A percentile compares a stretch with the other conserved stretches of the same genome.
These are phyloP conservation scores for Eupeodes latifasciatus DNA, from an alignment of 2,888 invertebrate genomes.

Conservation along the genomic window DNA sequence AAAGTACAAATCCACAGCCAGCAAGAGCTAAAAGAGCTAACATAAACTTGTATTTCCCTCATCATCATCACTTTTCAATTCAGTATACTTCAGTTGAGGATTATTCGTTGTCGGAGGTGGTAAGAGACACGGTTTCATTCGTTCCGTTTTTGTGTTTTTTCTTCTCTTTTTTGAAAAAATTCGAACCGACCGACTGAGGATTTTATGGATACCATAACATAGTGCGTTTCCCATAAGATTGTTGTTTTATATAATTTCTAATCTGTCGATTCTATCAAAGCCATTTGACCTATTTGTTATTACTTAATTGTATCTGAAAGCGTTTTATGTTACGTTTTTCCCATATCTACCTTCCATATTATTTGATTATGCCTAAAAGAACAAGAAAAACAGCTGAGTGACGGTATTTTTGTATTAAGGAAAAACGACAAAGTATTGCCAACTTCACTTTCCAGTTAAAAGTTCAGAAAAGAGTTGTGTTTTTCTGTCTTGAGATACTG, in stretches of 20 bases:
- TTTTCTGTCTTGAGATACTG: not conserved
- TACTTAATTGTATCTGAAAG: conserved; percentile 52
- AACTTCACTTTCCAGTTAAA: conserved; percentile 44
- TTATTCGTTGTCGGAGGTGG: conserved; percentile 42
- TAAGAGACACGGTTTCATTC: conserved; percentile 9
- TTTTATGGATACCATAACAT: not conserved
- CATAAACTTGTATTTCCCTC: conserved; percentile 20
- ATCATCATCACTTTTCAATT: not conserved
- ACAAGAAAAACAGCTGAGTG: conserved; percentile 51
- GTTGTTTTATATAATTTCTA: conserved; percentile 30
- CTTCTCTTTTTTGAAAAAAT: conserved; percentile 15
- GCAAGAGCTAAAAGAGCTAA: not conserved
- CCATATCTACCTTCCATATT: not conserved
- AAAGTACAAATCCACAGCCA: not conserved
- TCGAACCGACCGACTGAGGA: conserved; percentile 11
- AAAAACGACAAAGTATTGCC: conserved; percentile 39
- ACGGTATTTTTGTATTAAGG: conserved; percentile 45
- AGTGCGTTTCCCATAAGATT: conserved; percentile 28
- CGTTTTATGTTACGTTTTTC: not conserved
- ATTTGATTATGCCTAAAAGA: not conserved
- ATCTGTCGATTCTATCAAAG: conserved; percentile 44
- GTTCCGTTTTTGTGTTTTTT: conserved; percentile 1
- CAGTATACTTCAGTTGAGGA: conserved; percentile 44
- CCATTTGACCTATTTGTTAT: conserved; percentile 60
- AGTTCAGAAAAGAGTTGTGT: conserved; percentile 27